Evolutionary conservation across 2,113 vertebrate species (phyloP).

Genomic region (Brachionichthys hirsutus): DNA sequence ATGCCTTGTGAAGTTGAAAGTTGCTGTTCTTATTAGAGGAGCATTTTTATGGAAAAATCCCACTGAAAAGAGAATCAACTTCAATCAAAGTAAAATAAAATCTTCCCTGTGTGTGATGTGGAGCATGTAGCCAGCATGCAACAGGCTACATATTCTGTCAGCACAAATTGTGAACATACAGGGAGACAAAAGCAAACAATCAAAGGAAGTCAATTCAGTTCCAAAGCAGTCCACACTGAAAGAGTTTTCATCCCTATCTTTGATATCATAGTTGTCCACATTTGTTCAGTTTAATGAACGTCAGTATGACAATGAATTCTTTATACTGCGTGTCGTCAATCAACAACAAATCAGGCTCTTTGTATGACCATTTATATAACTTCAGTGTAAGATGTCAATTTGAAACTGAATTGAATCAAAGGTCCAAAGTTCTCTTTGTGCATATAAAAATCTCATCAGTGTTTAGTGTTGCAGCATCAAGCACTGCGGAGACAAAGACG

Average conservation of each 20-base stretch:
- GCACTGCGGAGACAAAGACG: constrained; percentile 59
- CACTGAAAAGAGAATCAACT: constrained; percentile 49
- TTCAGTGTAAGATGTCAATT: constrained; percentile 18
- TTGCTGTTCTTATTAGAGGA: constrained; percentile 5
- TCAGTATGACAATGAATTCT: neutral
- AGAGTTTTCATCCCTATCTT: no score
- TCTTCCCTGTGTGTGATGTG: constrained; percentile 59
- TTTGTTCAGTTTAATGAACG: neutral
- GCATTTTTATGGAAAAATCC: constrained; percentile 3
- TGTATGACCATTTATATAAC: no score
- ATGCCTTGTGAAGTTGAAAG: constrained; percentile 58
- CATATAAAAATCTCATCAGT: constrained; percentile 39
- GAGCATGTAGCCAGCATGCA: constrained; percentile 18
- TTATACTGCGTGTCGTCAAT: no score
- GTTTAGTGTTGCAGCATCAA: constrained; percentile 45
- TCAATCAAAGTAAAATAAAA: constrained; percentile 42
- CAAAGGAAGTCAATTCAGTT: constrained; percentile 45
- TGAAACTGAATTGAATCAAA: constrained; percentile 59
- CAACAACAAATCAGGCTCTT: no score
- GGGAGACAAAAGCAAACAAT: constrained; percentile 41
- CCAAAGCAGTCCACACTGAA: constrained; percentile 25
- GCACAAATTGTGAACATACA: constrained; percentile 58
- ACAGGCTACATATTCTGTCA: constrained; percentile 19
- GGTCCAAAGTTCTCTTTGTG: constrained; percentile 54
- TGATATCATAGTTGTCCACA: neutral